Percentiles rank a stretch among this genome's conserved stretches.
phyloP scores from a whole-genome alignment of 2,113 vertebrate genomes.

The Ceyx cyanopectus region DNA sequence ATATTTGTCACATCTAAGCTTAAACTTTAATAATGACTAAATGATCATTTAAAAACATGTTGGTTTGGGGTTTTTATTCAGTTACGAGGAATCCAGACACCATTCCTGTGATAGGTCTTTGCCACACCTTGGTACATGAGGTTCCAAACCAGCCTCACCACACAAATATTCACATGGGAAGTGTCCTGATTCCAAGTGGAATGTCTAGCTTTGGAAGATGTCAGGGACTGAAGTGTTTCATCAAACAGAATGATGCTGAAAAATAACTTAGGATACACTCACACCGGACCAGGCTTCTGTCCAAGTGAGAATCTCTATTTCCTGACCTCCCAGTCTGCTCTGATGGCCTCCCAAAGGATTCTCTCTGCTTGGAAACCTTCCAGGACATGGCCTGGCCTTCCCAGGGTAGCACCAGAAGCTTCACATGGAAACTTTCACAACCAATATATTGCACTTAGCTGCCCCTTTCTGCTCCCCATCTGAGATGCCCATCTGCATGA shows the following conservation, averaged over 20 bases:
- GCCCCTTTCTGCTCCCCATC: background rate
- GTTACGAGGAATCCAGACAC: background rate
- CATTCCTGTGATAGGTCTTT: background rate
- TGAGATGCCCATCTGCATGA: background rate
- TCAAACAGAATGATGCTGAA: background rate
- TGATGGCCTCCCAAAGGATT: background rate
- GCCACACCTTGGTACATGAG: background rate
- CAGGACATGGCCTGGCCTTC: background rate
- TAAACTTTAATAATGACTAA: background rate
- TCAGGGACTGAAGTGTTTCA: background rate
- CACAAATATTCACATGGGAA: background rate
- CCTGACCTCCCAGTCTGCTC: background rate
- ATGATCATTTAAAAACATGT: background rate
- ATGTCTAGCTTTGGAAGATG: background rate
- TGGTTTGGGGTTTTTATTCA: background rate
- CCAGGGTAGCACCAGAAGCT: background rate
- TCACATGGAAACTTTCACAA: background rate
- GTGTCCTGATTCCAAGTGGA: background rate
- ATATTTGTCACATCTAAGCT: background rate
- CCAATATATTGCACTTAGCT: background rate
- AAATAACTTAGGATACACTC: background rate
- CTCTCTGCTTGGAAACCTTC: background rate
- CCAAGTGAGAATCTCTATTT: background rate
- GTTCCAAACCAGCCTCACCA: background rate
- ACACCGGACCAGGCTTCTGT: background rate